These are phyloP conservation scores for Neoscelio sp. DNA, from an alignment of 2,888 invertebrate species.

Conservation along the genomic window DNA sequence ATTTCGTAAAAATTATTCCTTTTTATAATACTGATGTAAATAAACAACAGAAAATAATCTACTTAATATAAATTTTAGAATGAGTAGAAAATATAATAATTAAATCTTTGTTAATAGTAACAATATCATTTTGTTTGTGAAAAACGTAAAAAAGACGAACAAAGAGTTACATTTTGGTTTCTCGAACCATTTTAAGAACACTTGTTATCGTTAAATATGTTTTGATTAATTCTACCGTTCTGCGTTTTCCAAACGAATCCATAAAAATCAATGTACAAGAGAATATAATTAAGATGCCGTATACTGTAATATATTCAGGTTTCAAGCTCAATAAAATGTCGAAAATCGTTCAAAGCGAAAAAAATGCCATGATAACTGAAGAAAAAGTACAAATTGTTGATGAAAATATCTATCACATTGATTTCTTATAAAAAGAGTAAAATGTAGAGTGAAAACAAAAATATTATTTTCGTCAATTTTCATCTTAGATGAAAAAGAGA, in stretches of 20 bases:
- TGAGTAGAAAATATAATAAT: too few relatives aligned
- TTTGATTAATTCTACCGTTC: constrained; percentile 42
- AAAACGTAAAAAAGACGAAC: too few relatives aligned
- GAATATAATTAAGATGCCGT: constrained; percentile 75
- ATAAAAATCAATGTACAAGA: constrained; percentile 74
- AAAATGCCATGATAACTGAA: constrained; percentile 81
- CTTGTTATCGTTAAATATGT: too few relatives aligned
- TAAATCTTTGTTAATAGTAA: too few relatives aligned
- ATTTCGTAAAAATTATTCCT: constrained; percentile 12
- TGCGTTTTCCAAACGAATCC: constrained; percentile 67
- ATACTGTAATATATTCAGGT: constrained; percentile 81
- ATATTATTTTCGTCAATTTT: constrained; percentile 60
- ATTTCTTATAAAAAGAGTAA: constrained; percentile 75
- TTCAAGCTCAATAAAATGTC: constrained; percentile 77
- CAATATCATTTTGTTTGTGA: too few relatives aligned
- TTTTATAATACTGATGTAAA: too few relatives aligned
- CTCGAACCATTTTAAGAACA: too few relatives aligned
- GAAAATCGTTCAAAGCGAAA: constrained; percentile 69
- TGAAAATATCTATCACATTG: constrained; percentile 73
- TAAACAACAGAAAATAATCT: too few relatives aligned
- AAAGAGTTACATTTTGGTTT: too few relatives aligned
- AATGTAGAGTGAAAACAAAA: constrained; percentile 37
- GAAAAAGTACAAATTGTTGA: constrained; percentile 83
- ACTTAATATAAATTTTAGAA: too few relatives aligned
- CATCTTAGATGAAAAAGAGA: constrained; percentile 59